phyloP scores from a whole-genome alignment of 2,797 vertebrate genomes.

The Liasis olivaceus region DNA sequence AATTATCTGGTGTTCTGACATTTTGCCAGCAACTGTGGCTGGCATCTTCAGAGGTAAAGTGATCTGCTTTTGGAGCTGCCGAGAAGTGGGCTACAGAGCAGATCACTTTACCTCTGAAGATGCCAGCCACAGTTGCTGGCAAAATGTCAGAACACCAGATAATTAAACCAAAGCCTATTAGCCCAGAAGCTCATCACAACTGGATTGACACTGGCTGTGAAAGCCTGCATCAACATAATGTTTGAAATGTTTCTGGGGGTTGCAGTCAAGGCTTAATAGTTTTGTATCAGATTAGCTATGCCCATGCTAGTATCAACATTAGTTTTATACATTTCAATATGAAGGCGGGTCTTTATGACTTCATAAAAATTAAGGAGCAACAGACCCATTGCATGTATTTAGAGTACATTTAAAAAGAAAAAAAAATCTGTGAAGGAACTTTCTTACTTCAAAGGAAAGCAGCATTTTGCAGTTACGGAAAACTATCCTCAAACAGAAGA shows the following conservation, averaged over 20 bases:
- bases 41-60: background rate
- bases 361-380: background rate
- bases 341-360: background rate
- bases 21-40: background rate
- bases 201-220: background rate
- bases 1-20: background rate
- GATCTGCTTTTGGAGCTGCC: background rate
- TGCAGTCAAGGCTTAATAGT: background rate
- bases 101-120: background rate
- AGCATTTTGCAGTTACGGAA: background rate
- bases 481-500: conserved; percentile 23
- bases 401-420: background rate
- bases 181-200: background rate
- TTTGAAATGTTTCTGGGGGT: background rate
- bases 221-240: background rate
- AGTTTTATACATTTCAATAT: background rate
- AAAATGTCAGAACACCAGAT: background rate
- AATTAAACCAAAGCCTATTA: background rate
- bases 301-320: background rate
- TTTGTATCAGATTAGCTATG: background rate
- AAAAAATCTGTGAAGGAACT: background rate
- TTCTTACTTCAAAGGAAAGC: background rate
- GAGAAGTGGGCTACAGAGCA: background rate
- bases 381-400: background rate
- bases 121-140: background rate